Percentiles rank a stretch among this genome's conserved stretches.
phyloP scores from a whole-genome alignment of 2,113 vertebrate species.

The Todiramphus chloris region DNA sequence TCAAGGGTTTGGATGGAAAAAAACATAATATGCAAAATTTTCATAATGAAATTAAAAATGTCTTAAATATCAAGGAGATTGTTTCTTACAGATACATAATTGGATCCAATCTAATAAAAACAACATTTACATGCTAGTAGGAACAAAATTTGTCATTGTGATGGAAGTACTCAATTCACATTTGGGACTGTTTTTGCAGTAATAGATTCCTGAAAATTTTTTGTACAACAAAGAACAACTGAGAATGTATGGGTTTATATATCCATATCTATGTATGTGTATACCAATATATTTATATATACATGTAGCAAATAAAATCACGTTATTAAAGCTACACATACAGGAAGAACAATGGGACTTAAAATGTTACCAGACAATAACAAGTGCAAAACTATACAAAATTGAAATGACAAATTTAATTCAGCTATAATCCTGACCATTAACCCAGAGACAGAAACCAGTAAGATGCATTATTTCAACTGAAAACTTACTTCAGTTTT shows the following conservation, averaged over 20 bases:
- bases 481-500: background rate
- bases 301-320: background rate
- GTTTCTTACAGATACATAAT: background rate
- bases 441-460: background rate
- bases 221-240: background rate
- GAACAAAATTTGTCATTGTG: background rate
- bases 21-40: background rate
- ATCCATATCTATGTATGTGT: background rate
- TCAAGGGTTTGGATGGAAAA: background rate
- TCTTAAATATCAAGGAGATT: background rate
- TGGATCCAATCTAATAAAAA: background rate
- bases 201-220: background rate
- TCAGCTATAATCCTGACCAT: background rate
- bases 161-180: conserved; percentile 8
- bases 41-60: background rate
- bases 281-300: background rate
- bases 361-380: background rate
- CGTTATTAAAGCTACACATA: background rate
- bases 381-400: background rate
- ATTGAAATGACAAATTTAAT: background rate
- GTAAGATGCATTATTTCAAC: background rate
- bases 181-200: background rate
- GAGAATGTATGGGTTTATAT: background rate
- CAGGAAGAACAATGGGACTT: background rate
- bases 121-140: background rate